Evolutionary conservation across 2,113 vertebrate species (phyloP).

Genomic region (Oenanthe oenanthe): DNA sequence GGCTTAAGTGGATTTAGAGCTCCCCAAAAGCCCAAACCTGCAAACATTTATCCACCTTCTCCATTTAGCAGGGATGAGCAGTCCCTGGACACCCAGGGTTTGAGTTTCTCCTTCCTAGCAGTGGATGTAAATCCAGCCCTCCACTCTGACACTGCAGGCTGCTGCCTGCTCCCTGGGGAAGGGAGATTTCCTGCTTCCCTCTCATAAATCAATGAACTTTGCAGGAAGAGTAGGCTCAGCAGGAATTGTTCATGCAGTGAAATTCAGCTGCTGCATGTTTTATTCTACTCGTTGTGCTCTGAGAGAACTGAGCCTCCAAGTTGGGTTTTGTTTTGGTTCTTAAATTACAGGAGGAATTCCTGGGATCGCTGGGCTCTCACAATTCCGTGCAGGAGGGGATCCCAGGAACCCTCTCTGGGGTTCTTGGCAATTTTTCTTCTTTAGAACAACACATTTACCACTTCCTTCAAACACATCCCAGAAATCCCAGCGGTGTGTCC

Average conservation of each 20-base stretch:
- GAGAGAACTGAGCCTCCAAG: not conserved
- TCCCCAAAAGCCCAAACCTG: constrained; percentile 8
- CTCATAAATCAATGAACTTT: constrained; percentile 37
- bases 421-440: not conserved
- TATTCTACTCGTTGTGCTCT: not conserved
- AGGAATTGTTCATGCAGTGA: not conserved
- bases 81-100: not conserved
- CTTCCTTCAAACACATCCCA: not conserved
- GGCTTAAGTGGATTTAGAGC: constrained; percentile 37
- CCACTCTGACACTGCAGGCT: not conserved
- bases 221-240: not conserved
- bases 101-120: not conserved
- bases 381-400: not conserved
- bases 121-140: constrained; percentile 5
- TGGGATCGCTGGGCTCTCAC: not conserved
- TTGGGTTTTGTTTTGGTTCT: not conserved
- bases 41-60: constrained; percentile 39
- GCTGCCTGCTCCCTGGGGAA: not conserved
- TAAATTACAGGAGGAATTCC: not conserved
- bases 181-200: not conserved
- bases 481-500: not conserved
- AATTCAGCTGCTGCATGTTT: not conserved
- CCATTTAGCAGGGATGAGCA: not conserved
- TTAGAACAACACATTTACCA: not conserved
- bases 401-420: not conserved